Evolutionary conservation across 2,888 invertebrate genomes (phyloP).

Genomic region (Desoria tigrina): DNA sequence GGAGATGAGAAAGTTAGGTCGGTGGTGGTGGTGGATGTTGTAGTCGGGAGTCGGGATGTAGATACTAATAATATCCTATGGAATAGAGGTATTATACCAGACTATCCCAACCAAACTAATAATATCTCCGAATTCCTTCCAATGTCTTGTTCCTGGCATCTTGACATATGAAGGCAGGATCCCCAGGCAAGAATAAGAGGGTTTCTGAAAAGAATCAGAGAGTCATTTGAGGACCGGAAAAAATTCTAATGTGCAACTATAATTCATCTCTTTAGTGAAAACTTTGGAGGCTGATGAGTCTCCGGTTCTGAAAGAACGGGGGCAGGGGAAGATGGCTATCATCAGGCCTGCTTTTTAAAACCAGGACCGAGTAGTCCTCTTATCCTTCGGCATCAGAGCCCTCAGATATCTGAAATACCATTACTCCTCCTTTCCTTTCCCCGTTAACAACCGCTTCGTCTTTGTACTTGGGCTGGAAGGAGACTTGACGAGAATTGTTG

Average conservation of each 20-base stretch:
- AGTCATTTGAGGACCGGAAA: slow-evolving; percentile 42
- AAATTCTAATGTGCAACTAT: slow-evolving; percentile 47
- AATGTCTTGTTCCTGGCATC: slow-evolving; percentile 18
- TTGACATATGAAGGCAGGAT: slow-evolving; percentile 25
- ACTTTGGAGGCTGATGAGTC: slow-evolving; percentile 21
- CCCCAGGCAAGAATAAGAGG: slow-evolving; percentile 14
- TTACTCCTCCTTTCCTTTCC: too few species aligned
- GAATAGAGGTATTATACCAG: background rate
- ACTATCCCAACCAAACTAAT: background rate
- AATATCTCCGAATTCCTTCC: too few species aligned
- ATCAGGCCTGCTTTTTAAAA: too few species aligned
- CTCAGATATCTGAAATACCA: too few species aligned
- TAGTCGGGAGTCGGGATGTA: background rate
- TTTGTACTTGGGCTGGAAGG: too few species aligned
- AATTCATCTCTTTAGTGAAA: slow-evolving; percentile 45
- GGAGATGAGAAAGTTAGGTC: too few species aligned
- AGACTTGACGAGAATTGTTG: too few species aligned
- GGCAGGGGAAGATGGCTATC: background rate
- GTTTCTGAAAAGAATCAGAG: slow-evolving; percentile 29
- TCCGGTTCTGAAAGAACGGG: slow-evolving; percentile 9
- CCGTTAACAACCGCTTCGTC: too few species aligned
- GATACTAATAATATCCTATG: too few species aligned
- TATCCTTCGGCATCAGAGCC: too few species aligned
- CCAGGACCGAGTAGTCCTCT: background rate
- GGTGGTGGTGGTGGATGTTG: background rate